Evolutionary conservation across 2,113 vertebrate genomes (phyloP).

Genomic region (Macrotus californicus): DNA sequence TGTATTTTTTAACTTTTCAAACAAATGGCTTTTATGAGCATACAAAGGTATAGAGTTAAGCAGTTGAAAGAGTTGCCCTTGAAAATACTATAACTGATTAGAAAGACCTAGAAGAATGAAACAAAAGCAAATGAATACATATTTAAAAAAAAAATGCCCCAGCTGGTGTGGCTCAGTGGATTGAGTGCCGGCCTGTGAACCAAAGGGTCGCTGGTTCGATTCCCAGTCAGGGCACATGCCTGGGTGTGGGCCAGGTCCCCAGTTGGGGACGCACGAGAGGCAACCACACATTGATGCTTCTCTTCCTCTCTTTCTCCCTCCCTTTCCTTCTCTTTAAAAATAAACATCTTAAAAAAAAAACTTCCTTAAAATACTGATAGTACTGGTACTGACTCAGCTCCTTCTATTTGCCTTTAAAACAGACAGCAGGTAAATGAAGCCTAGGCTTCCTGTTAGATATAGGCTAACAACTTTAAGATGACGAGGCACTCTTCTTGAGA

Average conservation of each 20-base stretch:
- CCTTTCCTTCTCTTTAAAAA: no score
- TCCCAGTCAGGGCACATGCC: no score
- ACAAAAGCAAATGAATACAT: neutral
- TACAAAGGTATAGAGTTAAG: neutral
- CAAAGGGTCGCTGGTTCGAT: no score
- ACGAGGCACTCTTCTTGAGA: neutral
- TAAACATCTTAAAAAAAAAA: neutral
- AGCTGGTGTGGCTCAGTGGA: no score
- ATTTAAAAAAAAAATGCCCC: neutral
- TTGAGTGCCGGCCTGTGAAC: no score
- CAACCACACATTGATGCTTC: no score
- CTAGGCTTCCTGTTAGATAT: conserved; percentile 6
- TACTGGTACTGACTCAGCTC: neutral
- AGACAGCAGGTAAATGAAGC: neutral
- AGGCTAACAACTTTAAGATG: neutral
- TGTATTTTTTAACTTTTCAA: neutral
- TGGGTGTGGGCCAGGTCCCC: no score
- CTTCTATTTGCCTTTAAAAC: neutral
- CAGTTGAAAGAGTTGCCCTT: neutral
- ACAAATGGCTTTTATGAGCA: neutral
- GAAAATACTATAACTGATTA: neutral
- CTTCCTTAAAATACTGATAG: neutral
- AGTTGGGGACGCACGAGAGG: no score
- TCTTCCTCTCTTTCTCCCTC: no score
- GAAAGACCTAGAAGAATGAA: neutral